Evolutionary conservation across 2,888 invertebrate species (phyloP), one percentile per base, ranked within the genome.

Genomic region (Hedychridium roseum): DNA sequence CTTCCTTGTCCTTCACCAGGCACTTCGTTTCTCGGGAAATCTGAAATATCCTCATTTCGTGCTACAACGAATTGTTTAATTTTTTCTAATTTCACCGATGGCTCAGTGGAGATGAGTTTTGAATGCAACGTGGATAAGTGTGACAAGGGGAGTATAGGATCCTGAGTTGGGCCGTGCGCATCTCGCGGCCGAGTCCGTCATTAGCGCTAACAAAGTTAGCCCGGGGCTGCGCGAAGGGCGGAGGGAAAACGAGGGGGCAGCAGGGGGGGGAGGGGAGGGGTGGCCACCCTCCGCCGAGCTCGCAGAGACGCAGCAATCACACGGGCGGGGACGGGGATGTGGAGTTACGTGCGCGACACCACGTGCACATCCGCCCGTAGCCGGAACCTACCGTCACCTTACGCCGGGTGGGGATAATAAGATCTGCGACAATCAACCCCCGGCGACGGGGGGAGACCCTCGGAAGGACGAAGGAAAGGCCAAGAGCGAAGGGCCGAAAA

Each of bases 381-480:
- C 57, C 38, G 42, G 47, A 52, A 45, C 56, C 50, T 51, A 57
- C 56, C 38, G 50, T 50, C 64, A 61, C 64, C 61, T 59, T 61
- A 62, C 57, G 61, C 55, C 63, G 59, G 64, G 70, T 48, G 68
- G 75, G 74, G 75, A 73, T 75, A 75, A 75, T 75, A 75, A 75
- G 75, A 75, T 75, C 75, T 74, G 64, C 72, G 74, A 75, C 75
- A 75, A 75, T 75, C 75, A 75, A 73, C 71, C 63, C 57, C 64
- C 62, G 61, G 57, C 62, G 58, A 48, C 40, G 57, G 49, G 34
- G 18, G 4, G 31, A n/a, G 16, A n/a, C n/a, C n/a, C 16, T 18
- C 39, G 21, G 11, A 17, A 27, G 2, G 7, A 30, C 14, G 36
- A 27, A 3, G 11, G 6, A 17, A 36, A 43, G 11, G 26, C 6